Evolutionary conservation across 2,113 vertebrate species (phyloP).

Genomic region (Corapipo altera): DNA sequence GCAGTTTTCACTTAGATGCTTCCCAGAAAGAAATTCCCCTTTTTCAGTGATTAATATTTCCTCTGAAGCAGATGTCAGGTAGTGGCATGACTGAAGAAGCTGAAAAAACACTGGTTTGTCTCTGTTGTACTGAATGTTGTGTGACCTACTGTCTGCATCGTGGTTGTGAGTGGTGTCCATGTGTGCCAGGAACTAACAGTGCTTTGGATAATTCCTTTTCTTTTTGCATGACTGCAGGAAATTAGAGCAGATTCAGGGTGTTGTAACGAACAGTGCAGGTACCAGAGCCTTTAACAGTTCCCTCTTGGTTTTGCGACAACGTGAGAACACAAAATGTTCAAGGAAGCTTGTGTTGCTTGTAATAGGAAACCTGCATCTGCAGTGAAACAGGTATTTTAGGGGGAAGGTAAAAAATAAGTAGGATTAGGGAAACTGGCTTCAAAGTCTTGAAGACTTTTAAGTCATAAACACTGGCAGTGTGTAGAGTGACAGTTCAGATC

Average conservation of each 20-base stretch:
- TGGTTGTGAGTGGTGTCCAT: background rate
- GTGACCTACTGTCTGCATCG: background rate
- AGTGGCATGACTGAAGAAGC: background rate
- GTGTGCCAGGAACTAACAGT: background rate
- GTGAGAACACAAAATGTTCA: background rate
- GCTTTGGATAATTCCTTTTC: background rate
- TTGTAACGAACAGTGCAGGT: background rate
- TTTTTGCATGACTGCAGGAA: background rate
- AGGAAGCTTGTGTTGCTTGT: background rate
- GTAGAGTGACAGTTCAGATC: accelerated
- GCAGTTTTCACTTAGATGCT: background rate
- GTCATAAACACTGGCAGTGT: accelerated
- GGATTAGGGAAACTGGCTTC: background rate
- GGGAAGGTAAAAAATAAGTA: background rate
- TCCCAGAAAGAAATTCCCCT: background rate
- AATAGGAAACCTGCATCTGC: background rate
- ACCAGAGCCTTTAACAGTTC: background rate
- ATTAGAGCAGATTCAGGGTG: background rate
- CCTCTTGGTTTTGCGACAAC: background rate
- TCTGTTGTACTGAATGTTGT: background rate
- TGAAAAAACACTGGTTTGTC: background rate
- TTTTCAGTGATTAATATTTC: background rate
- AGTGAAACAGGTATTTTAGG: too few relatives aligned
- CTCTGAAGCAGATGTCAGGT: background rate
- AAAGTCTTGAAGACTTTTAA: background rate